Conservation (phyloP, 1,140 invertebrate genomes). For the Drosophila saltans region DNA sequence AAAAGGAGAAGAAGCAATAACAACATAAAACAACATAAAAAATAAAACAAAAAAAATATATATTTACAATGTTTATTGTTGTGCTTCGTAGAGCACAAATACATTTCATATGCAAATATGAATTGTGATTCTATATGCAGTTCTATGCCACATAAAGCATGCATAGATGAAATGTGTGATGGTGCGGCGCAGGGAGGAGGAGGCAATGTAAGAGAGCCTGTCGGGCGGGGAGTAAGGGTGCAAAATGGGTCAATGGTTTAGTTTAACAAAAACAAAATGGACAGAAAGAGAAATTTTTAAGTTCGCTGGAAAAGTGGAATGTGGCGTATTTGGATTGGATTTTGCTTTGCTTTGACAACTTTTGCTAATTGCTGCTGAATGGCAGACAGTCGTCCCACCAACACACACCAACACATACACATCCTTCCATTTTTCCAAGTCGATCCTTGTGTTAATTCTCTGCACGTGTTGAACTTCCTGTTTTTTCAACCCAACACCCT, state of each 20-base stretch:
- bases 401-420: constrained; percentile 15
- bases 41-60: constrained; percentile 43
- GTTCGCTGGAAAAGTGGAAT: background rate
- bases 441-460: constrained; percentile 52
- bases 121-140: constrained; percentile 73
- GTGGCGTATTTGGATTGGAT: background rate
- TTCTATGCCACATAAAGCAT: constrained; percentile 49
- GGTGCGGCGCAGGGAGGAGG: background rate
- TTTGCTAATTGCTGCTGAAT: constrained; percentile 68
- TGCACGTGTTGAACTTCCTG: constrained; percentile 61
- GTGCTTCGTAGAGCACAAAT: constrained; percentile 76
- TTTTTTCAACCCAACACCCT: background rate
- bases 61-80: constrained; percentile 81
- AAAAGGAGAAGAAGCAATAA: constrained; percentile 21
- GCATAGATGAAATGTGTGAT: constrained; percentile 33
- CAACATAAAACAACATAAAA: constrained; percentile 50
- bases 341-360: constrained; percentile 46
- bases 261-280: constrained; percentile 30
- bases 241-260: constrained; percentile 7
- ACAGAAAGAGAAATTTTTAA: background rate
- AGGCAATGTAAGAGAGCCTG: constrained; percentile 17
- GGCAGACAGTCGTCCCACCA: constrained; percentile 33
- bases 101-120: constrained; percentile 79
- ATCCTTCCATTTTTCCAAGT: background rate
- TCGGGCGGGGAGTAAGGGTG: constrained; percentile 25